These are phyloP conservation scores for Drosophila acutilabella DNA, from an alignment of 2,888 invertebrate genomes.

Conservation along the genomic window DNA sequence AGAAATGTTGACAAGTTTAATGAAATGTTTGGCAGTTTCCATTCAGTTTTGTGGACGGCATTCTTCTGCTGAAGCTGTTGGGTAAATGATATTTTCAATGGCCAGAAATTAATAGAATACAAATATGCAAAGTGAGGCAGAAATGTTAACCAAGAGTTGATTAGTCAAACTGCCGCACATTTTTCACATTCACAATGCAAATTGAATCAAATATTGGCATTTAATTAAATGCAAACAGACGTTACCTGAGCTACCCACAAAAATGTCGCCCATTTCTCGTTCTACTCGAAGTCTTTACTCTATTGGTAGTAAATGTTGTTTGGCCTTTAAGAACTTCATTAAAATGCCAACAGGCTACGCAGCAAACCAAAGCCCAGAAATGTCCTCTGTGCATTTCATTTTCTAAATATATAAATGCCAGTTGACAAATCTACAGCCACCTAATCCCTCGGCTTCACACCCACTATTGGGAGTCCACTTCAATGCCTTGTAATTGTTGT, in stretches of 20 bases:
- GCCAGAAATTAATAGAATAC: constrained; percentile 72
- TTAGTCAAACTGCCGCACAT: constrained; percentile 69
- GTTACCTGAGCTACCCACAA: constrained; percentile 42
- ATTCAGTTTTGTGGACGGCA: constrained; percentile 23
- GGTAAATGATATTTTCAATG: constrained; percentile 50
- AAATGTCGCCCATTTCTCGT: constrained; percentile 25
- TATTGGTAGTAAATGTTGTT: neutral
- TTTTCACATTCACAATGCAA: constrained; percentile 73
- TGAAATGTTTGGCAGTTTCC: constrained; percentile 42
- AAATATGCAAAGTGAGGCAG: constrained; percentile 59
- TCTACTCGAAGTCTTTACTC: neutral
- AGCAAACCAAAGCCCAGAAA: constrained; percentile 50
- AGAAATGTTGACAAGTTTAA: constrained; percentile 41
- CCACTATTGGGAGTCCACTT: constrained; percentile 28
- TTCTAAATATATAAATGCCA: constrained; percentile 66
- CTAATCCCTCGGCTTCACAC: constrained; percentile 11
- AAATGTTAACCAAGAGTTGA: constrained; percentile 65
- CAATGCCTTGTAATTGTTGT: constrained; percentile 74
- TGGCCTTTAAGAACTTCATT: constrained; percentile 64
- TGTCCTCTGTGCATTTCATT: constrained; percentile 66
- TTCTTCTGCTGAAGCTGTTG: constrained; percentile 27
- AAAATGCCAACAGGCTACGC: constrained; percentile 60
- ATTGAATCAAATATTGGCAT: constrained; percentile 78
- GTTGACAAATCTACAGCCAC: constrained; percentile 53
- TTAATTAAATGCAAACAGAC: constrained; percentile 76